phyloP scores from a whole-genome alignment of 2,888 invertebrate genomes.

The Drosophila yooni region DNA sequence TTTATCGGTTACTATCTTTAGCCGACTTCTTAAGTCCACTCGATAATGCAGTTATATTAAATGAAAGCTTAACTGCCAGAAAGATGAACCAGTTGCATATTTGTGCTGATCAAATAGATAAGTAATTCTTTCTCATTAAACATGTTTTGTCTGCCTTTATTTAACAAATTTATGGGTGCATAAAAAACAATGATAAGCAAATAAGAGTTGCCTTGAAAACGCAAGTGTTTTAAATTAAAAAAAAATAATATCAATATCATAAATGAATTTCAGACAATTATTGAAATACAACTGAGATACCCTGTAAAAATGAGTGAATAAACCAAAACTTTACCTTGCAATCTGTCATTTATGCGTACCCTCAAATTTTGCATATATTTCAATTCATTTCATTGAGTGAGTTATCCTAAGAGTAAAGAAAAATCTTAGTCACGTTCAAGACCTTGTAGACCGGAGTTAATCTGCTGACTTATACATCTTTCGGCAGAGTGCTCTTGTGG shows the following conservation, averaged over 20 bases:
- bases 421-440: background rate
- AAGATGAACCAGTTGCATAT: background rate
- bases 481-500: background rate
- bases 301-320: background rate
- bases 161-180: background rate
- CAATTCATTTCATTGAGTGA: background rate
- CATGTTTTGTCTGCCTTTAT: background rate
- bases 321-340: background rate
- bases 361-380: background rate
- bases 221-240: constrained; percentile 1
- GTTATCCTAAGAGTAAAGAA: background rate
- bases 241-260: background rate
- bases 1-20: background rate
- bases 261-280: background rate
- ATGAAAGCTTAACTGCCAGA: background rate
- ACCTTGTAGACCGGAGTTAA: background rate
- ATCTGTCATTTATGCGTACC: background rate
- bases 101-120: background rate
- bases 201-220: background rate
- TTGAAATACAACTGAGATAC: background rate
- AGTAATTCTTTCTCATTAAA: background rate
- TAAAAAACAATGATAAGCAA: background rate
- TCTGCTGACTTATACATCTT: background rate
- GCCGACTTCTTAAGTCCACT: background rate
- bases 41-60: background rate